Percentiles rank a stretch among this genome's conserved stretches.
Conservation (phyloP, 2,888 invertebrate species). For the Eledona agricola region DNA sequence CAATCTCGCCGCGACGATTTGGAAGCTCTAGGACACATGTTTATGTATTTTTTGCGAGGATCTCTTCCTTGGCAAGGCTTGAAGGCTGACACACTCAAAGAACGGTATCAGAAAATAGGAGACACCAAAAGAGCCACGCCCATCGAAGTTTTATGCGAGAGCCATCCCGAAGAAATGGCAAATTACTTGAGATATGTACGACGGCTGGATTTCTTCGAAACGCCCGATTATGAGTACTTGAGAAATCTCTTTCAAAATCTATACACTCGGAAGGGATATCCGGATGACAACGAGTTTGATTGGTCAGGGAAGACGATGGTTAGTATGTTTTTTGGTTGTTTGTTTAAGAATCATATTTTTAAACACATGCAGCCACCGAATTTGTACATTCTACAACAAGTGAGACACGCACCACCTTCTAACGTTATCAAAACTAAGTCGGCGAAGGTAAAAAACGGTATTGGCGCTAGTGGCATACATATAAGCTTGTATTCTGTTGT, state of each 20-base stretch:
- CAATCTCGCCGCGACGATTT: slow-evolving; percentile 99
- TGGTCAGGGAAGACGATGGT: slow-evolving; percentile 84
- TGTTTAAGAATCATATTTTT: slow-evolving; percentile 42
- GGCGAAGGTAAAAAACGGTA: slow-evolving; percentile 55
- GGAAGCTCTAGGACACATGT: slow-evolving; percentile 99
- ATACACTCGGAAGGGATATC: slow-evolving; percentile 86
- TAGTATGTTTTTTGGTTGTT: slow-evolving; percentile 8
- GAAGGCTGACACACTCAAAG: slow-evolving; percentile 98
- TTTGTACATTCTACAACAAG: slow-evolving; percentile 80
- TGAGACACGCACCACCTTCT: slow-evolving; percentile 87
- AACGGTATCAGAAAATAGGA: slow-evolving; percentile 99
- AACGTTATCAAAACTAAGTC: slow-evolving; percentile 86
- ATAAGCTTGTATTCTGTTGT: no score
- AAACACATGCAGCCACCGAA: slow-evolving; percentile 75
- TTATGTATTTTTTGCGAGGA: slow-evolving; percentile 99
- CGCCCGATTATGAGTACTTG: slow-evolving; percentile 99
- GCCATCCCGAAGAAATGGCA: slow-evolving; percentile 95
- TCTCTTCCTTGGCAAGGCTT: slow-evolving; percentile 99
- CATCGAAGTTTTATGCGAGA: slow-evolving; percentile 90
- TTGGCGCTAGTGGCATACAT: background rate
- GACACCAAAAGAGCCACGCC: slow-evolving; percentile 99
- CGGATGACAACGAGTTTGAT: slow-evolving; percentile 92
- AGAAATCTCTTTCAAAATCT: slow-evolving; percentile 94
- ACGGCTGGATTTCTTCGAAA: slow-evolving; percentile 98
- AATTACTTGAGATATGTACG: slow-evolving; percentile 97